phyloP scores from a whole-genome alignment of 2,888 invertebrate species.

The Trissolcus japonicus region DNA sequence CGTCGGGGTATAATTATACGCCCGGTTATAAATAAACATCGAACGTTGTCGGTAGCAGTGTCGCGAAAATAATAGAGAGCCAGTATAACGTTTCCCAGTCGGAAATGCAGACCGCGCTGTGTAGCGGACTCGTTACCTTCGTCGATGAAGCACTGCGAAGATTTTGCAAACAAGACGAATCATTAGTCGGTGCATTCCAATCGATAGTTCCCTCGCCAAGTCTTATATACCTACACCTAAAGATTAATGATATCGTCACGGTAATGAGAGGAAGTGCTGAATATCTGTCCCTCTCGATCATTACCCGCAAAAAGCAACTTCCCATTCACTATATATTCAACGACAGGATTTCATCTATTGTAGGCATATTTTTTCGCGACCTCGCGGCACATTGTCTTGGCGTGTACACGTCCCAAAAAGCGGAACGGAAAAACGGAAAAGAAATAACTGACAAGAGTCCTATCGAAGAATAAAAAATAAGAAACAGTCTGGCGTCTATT shows the following conservation, averaged over 20 bases:
- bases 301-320: constrained; percentile 49
- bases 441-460: background rate
- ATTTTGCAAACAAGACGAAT: constrained; percentile 52
- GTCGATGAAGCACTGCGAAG: constrained; percentile 51
- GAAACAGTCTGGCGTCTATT: constrained; percentile 3
- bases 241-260: constrained; percentile 56
- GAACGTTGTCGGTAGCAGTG: constrained; percentile 18
- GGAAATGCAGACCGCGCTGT: constrained; percentile 38
- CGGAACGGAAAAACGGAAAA: constrained; percentile 1
- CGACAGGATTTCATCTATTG: constrained; percentile 49
- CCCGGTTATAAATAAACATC: constrained; percentile 31
- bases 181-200: constrained; percentile 53
- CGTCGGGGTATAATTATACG: constrained; percentile 21
- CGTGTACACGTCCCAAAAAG: constrained; percentile 4
- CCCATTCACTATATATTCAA: constrained; percentile 38
- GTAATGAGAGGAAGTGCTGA: constrained; percentile 54
- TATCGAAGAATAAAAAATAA: background rate
- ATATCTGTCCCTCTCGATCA: constrained; percentile 47
- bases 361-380: constrained; percentile 28
- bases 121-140: constrained; percentile 46
- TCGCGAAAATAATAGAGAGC: constrained; percentile 25
- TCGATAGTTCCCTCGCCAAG: constrained; percentile 49
- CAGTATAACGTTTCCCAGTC: constrained; percentile 18
- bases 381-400: constrained; percentile 20
- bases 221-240: constrained; percentile 46